A percentile compares a stretch with the other conserved stretches of the same genome.
Conservation (phyloP, 2,113 vertebrate species). For the Micromys minutus region DNA sequence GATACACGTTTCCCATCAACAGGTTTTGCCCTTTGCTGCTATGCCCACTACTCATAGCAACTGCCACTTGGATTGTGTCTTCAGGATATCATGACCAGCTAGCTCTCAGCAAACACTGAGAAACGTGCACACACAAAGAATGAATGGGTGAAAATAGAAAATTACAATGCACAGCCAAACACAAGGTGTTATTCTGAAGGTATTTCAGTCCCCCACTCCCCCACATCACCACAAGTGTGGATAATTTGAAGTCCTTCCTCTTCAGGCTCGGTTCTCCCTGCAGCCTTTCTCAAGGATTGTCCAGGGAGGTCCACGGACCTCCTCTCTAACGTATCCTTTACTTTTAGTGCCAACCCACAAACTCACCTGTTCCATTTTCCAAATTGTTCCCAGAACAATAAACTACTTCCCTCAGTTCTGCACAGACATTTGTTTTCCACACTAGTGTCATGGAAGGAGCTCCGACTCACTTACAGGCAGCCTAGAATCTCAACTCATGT, state of each 20-base stretch:
- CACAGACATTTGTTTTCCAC: neutral
- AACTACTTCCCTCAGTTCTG: neutral
- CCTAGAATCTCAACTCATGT: neutral
- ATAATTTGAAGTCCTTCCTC: neutral
- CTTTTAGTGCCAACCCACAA: conserved; percentile 3
- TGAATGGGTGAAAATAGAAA: neutral
- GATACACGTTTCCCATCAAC: neutral
- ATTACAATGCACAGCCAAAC: neutral
- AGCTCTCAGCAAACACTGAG: neutral
- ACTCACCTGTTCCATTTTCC: neutral
- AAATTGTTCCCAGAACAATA: neutral
- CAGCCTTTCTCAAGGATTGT: conserved; percentile 5
- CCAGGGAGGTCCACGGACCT: neutral
- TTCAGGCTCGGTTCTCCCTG: neutral
- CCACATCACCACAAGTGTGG: neutral
- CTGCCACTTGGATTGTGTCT: neutral
- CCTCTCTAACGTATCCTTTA: neutral
- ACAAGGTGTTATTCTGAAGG: neutral
- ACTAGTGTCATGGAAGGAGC: too few species aligned
- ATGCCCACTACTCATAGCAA: neutral
- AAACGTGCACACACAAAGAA: neutral
- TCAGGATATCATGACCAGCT: neutral
- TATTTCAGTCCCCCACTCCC: neutral
- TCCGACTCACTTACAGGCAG: neutral
- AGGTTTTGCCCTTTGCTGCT: neutral